These are phyloP conservation scores for Stegodyphus mimosarum DNA, from an alignment of 1,140 invertebrate genomes.

Conservation along the genomic window DNA sequence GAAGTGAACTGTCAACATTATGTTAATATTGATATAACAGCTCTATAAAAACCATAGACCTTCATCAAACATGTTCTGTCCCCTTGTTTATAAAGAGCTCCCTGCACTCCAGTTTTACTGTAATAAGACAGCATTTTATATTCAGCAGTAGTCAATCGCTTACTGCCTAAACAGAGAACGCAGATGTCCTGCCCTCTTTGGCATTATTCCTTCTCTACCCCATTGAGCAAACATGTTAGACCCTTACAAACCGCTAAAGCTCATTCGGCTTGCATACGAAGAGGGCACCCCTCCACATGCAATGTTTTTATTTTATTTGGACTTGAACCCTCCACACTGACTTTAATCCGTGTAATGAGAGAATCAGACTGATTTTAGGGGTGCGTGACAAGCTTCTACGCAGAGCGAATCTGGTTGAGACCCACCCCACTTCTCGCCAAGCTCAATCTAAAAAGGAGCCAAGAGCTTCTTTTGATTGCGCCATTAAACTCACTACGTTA, in stretches of 20 bases:
- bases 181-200: constrained; percentile 47
- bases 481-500: background rate
- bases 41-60: constrained; percentile 38
- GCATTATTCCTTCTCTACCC: constrained; percentile 17
- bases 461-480: background rate
- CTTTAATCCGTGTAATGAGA: constrained; percentile 61
- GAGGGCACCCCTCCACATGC: background rate
- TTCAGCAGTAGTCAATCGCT: constrained; percentile 49
- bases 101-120: constrained; percentile 41
- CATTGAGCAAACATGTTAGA: constrained; percentile 47
- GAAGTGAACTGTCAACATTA: too few relatives aligned
- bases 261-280: constrained; percentile 4
- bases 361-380: constrained; percentile 55
- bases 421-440: constrained; percentile 31
- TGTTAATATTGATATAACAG: background rate
- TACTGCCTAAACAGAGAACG: constrained; percentile 25
- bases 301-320: constrained; percentile 57
- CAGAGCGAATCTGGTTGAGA: constrained; percentile 29
- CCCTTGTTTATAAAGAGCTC: constrained; percentile 34
- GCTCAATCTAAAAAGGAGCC: background rate
- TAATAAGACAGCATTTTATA: constrained; percentile 47
- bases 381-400: constrained; percentile 59
- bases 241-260: constrained; percentile 44
- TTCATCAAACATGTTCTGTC: constrained; percentile 23
- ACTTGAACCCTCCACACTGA: constrained; percentile 46